Conservation (phyloP, 2,888 invertebrate species). For the Tineola bisselliella region DNA sequence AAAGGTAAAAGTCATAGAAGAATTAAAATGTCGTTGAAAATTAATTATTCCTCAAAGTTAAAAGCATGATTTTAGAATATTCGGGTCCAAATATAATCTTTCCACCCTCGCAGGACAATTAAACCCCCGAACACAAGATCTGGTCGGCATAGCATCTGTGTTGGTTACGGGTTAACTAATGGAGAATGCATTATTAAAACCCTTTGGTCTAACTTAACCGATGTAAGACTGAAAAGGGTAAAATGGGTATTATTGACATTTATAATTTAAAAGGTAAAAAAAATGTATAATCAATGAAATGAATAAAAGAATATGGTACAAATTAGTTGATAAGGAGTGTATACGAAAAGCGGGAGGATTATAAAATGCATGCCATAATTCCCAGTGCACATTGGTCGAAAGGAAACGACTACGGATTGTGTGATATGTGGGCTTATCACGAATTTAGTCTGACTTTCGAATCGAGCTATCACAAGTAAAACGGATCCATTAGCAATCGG, state of each 20-base stretch:
- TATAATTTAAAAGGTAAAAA: neutral
- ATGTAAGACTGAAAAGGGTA: conserved; percentile 35
- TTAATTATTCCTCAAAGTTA: conserved; percentile 22
- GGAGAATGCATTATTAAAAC: conserved; percentile 63
- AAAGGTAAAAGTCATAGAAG: neutral
- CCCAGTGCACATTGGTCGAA: too few species aligned
- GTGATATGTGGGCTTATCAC: too few species aligned
- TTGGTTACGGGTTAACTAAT: conserved; percentile 50
- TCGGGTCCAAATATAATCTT: conserved; percentile 43
- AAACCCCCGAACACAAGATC: neutral
- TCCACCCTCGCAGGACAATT: conserved; percentile 36
- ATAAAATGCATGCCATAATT: too few species aligned
- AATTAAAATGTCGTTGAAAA: too few species aligned
- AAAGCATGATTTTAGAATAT: conserved; percentile 25
- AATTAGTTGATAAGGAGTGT: too few species aligned
- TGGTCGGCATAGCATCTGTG: conserved; percentile 44
- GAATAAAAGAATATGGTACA: too few species aligned
- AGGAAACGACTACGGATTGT: too few species aligned
- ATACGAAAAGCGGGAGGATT: too few species aligned
- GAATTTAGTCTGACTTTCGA: too few species aligned
- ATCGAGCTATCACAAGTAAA: too few species aligned
- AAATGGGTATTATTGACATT: conserved; percentile 16
- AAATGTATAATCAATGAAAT: too few species aligned
- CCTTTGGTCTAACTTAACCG: conserved; percentile 22
- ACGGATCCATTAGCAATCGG: too few species aligned